phyloP scores from a whole-genome alignment of 2,888 invertebrate genomes.

The Philaethria dido region DNA sequence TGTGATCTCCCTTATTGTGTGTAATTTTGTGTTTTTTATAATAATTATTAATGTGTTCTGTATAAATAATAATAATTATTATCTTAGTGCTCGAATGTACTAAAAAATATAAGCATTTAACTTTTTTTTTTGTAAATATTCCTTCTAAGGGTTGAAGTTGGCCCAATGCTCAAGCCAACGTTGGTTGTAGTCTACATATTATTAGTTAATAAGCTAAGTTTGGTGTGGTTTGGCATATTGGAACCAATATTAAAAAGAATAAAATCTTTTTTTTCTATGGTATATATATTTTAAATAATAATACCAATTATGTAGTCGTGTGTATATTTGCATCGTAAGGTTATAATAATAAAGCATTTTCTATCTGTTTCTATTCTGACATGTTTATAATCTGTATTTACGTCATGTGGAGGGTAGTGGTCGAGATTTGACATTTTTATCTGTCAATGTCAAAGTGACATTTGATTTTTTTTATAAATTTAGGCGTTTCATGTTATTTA shows the following conservation, averaged over 20 bases:
- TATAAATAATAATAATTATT: slow-evolving; percentile 1
- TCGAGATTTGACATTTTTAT: background rate
- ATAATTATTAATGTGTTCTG: background rate
- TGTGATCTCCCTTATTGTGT: slow-evolving; percentile 19
- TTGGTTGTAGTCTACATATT: slow-evolving; percentile 5
- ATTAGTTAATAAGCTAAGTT: background rate
- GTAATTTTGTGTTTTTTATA: background rate
- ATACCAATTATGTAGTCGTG: background rate
- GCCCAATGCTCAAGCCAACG: slow-evolving; percentile 14
- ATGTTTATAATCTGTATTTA: slow-evolving; percentile 13
- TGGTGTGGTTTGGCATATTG: background rate
- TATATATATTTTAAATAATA: background rate
- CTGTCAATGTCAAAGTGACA: background rate
- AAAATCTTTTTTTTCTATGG: background rate
- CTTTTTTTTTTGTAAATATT: slow-evolving; percentile 8
- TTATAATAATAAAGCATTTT: slow-evolving; percentile 3
- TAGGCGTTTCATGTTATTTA: background rate
- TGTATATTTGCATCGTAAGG: background rate
- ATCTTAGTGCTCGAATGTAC: background rate
- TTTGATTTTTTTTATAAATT: too few species aligned
- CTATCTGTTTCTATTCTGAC: background rate
- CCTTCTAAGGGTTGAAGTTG: background rate
- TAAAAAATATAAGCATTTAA: background rate
- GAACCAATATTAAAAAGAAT: background rate
- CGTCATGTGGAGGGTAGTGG: background rate